phyloP scores from a whole-genome alignment of 2,113 vertebrate species.

The Neopipo cinnamomea region DNA sequence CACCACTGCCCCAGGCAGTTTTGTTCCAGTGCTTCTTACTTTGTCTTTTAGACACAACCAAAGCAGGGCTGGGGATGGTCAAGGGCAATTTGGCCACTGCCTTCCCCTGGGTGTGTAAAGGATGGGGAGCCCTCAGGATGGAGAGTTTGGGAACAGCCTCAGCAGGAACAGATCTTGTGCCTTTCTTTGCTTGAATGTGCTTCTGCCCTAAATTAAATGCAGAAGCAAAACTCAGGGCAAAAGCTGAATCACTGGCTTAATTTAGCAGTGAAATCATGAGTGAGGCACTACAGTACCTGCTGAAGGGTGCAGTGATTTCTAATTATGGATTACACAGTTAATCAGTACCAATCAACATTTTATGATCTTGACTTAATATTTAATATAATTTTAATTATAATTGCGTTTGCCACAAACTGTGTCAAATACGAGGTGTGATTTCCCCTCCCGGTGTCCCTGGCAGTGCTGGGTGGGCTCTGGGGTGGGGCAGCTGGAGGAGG shows the following conservation, averaged over 20 bases:
- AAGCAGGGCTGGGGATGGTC: neutral
- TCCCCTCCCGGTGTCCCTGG: neutral
- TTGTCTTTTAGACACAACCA: accelerated
- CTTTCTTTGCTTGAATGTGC: neutral
- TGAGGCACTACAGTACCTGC: conserved; percentile 44
- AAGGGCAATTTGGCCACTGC: accelerated
- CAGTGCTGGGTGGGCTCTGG: neutral
- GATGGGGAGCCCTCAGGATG: neutral
- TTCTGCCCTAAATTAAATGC: conserved; percentile 23
- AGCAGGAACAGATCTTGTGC: neutral
- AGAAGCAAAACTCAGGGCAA: conserved; percentile 14
- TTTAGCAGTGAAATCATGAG: conserved; percentile 12
- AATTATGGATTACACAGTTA: conserved; percentile 70
- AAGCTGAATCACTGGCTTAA: conserved; percentile 18
- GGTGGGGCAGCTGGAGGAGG: neutral
- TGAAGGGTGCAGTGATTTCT: conserved; percentile 67
- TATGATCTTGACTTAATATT: conserved; percentile 74
- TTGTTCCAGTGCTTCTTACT: neutral
- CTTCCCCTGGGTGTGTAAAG: accelerated
- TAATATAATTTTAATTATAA: conserved; percentile 73
- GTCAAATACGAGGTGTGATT: conserved; percentile 15
- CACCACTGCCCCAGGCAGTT: neutral
- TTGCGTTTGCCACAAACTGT: conserved; percentile 65
- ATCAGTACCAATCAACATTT: conserved; percentile 72
- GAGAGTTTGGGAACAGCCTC: neutral